Percentiles rank a stretch among this genome's conserved stretches.
These are phyloP conservation scores for Mastacembelus armatus DNA, from an alignment of 2,797 vertebrate genomes.

Conservation along the genomic window DNA sequence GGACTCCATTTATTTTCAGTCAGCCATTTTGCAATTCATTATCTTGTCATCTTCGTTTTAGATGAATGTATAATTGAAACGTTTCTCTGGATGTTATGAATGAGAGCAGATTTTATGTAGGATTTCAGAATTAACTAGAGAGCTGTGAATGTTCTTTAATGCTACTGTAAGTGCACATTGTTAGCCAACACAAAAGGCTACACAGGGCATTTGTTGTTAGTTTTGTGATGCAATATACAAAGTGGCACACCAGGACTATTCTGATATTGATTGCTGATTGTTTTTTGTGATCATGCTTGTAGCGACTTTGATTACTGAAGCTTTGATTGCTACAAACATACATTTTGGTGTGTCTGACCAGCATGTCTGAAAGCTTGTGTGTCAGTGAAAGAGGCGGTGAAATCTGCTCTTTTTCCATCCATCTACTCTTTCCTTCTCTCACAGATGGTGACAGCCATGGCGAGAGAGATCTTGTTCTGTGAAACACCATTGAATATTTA, in stretches of 20 bases:
- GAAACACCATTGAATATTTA: conserved; percentile 85
- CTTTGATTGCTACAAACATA: conserved; percentile 52
- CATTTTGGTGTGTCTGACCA: conserved; percentile 39
- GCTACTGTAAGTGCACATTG: conserved; percentile 2
- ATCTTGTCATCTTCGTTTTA: not conserved
- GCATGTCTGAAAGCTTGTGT: conserved; percentile 67
- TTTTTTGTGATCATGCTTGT: conserved; percentile 13
- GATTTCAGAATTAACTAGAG: not conserved
- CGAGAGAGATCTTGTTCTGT: conserved; percentile 84
- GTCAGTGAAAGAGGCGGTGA: conserved; percentile 81
- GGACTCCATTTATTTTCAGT: not conserved
- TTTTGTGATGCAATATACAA: not conserved
- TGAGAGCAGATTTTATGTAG: not conserved
- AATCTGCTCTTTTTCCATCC: conserved; percentile 80
- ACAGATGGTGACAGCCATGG: conserved; percentile 76
- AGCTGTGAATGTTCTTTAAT: conserved; percentile 8
- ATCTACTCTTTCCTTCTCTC: conserved; percentile 76
- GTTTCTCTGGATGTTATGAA: not conserved
- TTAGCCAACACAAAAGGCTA: not conserved
- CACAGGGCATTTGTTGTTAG: not conserved
- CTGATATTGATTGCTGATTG: not conserved
- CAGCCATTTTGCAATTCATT: not conserved
- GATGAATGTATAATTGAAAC: not conserved
- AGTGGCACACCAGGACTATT: not conserved
- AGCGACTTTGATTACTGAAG: conserved; percentile 17